Base-by-base conservation (phyloP, 2,797 vertebrate genomes). In the Clarias fuscus region DNA sequence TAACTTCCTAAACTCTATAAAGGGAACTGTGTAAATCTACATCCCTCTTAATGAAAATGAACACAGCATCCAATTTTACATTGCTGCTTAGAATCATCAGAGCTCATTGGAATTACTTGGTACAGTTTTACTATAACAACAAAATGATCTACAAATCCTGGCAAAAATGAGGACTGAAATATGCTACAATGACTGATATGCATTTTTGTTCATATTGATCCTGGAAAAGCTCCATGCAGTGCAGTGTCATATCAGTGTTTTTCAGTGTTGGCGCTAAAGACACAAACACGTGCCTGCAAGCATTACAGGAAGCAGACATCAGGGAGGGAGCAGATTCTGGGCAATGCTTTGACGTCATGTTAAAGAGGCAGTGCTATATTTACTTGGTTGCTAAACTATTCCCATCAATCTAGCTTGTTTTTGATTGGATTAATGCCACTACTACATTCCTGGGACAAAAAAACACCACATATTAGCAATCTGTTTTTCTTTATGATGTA, bases 251-350 rank as follows among this genome's bases (percentile, higher is more conserved):
- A 72, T n/a, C 61, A 27, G 24, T 64, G 22, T 80, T 80, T 80
- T 43, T 80, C 30, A 73, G 18, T 27, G 33, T 24, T 68, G 67
- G 75, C 83, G 72, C n/a, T 40, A 80, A 18, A 83, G 65, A 64
- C 30, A 24, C 61, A 68, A 85, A 83, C 89, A 70, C 22, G 75
- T 48, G 75, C 40, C 81, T 85, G 33, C 30, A 13, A 72, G 27
- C 40, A 18, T 70, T 85, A 86, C 85, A 86, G 83, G 82, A 86
- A 87, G 88, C 87, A 84, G 59, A 72, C 53, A 72, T 33, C 10
- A 56, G 68, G 43, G 30, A 30, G 24, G 70, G 62, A 88, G 72
- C 30, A 72, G 59, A 86, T 86, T 86, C 79, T 85, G 71, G 80
- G 70, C 62, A 85, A 30, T 81, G 68, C 18, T 86, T 30, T 58